Conservation (phyloP, 30 jellyfish, hydroid and myxozoan species). For the Calvadosia cruxmelitensis region DNA sequence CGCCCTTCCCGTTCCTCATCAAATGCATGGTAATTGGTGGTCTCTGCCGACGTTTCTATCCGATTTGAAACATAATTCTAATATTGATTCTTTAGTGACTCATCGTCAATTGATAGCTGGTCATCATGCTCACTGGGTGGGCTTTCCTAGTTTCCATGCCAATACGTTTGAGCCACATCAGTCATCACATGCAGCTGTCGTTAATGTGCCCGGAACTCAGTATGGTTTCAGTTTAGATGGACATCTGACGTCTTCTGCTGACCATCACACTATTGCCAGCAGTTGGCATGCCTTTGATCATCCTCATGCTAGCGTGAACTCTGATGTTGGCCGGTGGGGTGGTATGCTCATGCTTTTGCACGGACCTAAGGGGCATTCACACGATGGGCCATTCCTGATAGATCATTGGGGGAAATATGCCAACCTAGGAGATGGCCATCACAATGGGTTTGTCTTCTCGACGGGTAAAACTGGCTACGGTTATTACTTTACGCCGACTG, state of each 20-base stretch:
- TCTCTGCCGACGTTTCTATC: conserved; percentile 20
- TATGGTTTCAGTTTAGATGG: conserved; percentile 51
- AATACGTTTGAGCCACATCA: conserved; percentile 28
- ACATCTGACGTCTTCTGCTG: conserved; percentile 21
- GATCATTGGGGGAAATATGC: conserved; percentile 82
- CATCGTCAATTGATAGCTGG: conserved; percentile 23
- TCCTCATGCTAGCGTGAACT: conserved; percentile 33
- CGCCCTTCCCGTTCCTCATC: not conserved
- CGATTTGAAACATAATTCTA: conserved; percentile 17
- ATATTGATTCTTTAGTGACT: conserved; percentile 15
- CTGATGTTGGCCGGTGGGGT: conserved; percentile 66
- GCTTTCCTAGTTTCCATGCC: conserved; percentile 64
- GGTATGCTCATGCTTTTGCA: conserved; percentile 57
- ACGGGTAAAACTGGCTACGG: conserved; percentile 51
- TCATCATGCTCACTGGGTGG: conserved; percentile 53
- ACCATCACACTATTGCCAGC: conserved; percentile 14
- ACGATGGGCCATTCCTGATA: conserved; percentile 53
- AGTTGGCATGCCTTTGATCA: conserved; percentile 62
- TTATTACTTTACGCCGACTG: conserved; percentile 54
- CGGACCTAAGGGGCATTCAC: conserved; percentile 26
- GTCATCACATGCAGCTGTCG: conserved; percentile 11
- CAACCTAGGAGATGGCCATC: conserved; percentile 39
- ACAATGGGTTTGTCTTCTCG: conserved; percentile 57
- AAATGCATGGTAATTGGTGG: conserved; percentile 33
- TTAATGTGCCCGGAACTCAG: conserved; percentile 40